Conservation (phyloP, 2,888 invertebrate genomes). For the Mythimna ferrago region DNA sequence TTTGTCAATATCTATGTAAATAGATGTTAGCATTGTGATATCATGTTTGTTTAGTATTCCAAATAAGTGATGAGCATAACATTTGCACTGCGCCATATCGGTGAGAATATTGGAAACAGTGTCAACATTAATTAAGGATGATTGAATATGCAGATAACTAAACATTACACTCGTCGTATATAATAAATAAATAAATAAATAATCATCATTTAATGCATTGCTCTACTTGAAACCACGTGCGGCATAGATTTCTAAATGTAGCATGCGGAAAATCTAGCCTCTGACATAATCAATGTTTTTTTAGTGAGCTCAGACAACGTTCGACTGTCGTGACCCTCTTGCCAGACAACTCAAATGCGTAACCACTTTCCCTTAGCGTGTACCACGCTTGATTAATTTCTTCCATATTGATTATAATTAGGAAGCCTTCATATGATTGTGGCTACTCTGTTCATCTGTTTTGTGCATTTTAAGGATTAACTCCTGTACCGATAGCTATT, state of each 20-base stretch:
- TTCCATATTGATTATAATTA: neutral
- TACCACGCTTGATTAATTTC: neutral
- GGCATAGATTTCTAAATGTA: neutral
- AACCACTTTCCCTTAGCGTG: neutral
- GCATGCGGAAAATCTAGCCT: neutral
- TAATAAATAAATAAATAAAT: too few relatives aligned
- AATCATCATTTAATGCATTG: constrained; percentile 19
- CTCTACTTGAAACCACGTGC: constrained; percentile 6
- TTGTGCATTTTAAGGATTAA: neutral
- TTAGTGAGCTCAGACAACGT: constrained; percentile 15
- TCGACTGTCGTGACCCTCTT: neutral
- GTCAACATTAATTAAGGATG: constrained; percentile 28
- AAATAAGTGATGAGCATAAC: constrained; percentile 27
- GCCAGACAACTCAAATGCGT: neutral
- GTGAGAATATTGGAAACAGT: constrained; percentile 14
- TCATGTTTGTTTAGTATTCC: constrained; percentile 25
- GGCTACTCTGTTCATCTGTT: neutral
- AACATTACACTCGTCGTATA: constrained; percentile 9
- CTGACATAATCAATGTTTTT: constrained; percentile 21
- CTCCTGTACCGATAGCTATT: too few relatives aligned
- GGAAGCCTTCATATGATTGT: neutral
- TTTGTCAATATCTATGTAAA: constrained; percentile 31
- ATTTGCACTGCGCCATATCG: constrained; percentile 17
- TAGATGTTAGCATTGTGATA: constrained; percentile 9
- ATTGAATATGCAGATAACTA: constrained; percentile 10